Evolutionary conservation across 2,888 invertebrate species (phyloP), one percentile per base, ranked within the genome.

Genomic region (Archips xylosteana): DNA sequence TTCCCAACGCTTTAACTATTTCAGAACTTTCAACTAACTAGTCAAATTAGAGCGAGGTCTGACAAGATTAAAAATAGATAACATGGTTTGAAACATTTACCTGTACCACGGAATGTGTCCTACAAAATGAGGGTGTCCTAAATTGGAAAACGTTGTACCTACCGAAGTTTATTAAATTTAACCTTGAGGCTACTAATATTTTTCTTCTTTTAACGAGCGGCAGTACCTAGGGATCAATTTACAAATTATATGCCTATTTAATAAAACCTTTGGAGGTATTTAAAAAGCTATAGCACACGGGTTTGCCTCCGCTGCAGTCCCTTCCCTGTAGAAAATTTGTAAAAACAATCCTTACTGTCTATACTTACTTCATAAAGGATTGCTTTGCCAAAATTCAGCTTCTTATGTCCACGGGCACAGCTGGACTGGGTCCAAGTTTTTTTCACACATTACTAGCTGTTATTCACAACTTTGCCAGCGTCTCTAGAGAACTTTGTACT

Each of bases 1-100:
- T 9, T 39, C 70, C 36, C n/a, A 70, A 57, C 36, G 49, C 63
- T 45, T 47, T 64, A 70, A 70, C 64, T 64, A 70, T 70, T 63
- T 62, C 64, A 36, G 45, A 70, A 64, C 47, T 64, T 59, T 70
- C 57, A 47, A 70, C 63, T 54, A 47, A 70, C 63, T 54, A 9
- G 45, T 62, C 62, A 54, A 63, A 63, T 54, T 57, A 64, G 47
- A 70, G 57, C 15, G 1, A 10, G 70, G 70, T 70, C 47, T 57
- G 59, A 64, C 70, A 36, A 63, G 51, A 70, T 70, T 70, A 70
- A 64, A 64, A 71, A 71, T 66, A 66, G 47, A 66, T 71, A 66
- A 60, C 61, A 64, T 59, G 47, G 54, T 59, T 57, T 54, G 42
- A 49, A 63, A 57, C 34, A 34, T 12, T 47, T 13, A 45, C 23